Percentiles rank a stretch among this genome's conserved stretches.
Conservation (phyloP, 2,888 invertebrate species). For the Pocota personata region DNA sequence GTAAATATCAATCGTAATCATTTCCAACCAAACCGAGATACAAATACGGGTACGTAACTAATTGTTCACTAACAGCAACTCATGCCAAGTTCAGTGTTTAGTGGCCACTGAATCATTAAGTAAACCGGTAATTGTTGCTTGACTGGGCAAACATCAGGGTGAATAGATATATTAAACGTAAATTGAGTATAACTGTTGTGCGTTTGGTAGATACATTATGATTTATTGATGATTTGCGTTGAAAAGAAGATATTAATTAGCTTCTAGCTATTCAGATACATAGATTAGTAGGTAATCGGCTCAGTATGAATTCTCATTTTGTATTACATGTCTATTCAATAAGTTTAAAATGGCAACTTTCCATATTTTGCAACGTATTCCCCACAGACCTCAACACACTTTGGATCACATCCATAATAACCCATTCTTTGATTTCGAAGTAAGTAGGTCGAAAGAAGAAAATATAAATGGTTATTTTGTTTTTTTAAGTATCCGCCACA, state of each 20-base stretch:
- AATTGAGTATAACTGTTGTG: neutral
- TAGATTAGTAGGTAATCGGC: too few species aligned
- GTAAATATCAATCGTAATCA: constrained; percentile 42
- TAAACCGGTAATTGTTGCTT: constrained; percentile 14
- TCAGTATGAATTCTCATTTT: too few species aligned
- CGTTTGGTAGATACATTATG: neutral
- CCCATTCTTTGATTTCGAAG: neutral
- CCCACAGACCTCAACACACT: neutral
- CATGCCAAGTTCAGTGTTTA: constrained; percentile 20
- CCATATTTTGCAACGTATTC: neutral
- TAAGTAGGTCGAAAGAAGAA: neutral
- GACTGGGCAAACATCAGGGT: neutral
- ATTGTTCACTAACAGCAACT: constrained; percentile 1
- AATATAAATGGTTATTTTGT: neutral
- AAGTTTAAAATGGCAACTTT: neutral
- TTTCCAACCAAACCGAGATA: constrained; percentile 39
- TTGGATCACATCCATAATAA: neutral
- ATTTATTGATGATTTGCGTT: neutral
- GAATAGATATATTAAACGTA: neutral
- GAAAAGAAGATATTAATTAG: neutral
- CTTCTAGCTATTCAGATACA: neutral
- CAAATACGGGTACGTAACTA: too few species aligned
- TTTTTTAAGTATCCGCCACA: neutral
- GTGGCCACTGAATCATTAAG: constrained; percentile 41
- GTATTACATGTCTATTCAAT: too few species aligned